A percentile compares a stretch with the other conserved stretches of the same genome.
Conservation (phyloP, 2,888 invertebrate species). For the Drosophila borealis region DNA sequence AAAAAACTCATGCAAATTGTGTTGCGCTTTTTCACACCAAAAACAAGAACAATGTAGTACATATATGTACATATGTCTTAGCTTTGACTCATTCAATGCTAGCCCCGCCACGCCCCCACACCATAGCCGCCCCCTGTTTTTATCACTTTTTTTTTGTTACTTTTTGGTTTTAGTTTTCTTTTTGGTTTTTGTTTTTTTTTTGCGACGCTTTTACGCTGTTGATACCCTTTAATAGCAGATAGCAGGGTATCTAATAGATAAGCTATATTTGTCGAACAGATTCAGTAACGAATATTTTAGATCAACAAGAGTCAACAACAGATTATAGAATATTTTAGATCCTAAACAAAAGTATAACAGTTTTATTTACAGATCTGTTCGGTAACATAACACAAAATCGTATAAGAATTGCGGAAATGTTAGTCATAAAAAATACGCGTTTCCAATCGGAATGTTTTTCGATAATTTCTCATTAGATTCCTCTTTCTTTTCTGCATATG, state of each 20-base stretch:
- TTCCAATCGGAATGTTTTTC: too few relatives aligned
- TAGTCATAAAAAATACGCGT: too few relatives aligned
- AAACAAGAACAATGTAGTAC: conserved; percentile 16
- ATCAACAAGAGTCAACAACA: too few relatives aligned
- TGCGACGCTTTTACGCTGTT: conserved; percentile 45
- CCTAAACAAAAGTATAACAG: too few relatives aligned
- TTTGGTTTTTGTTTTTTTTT: conserved; percentile 11
- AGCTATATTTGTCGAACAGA: too few relatives aligned
- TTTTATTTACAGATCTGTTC: too few relatives aligned
- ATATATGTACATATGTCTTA: conserved; percentile 35
- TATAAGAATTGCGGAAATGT: too few relatives aligned
- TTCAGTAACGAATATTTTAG: too few relatives aligned
- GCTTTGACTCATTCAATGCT: conserved; percentile 64
- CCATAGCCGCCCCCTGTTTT: background rate
- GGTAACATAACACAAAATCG: too few relatives aligned
- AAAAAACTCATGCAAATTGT: conserved; percentile 22
- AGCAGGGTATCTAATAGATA: too few relatives aligned
- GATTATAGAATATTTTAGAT: too few relatives aligned
- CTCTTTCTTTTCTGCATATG: background rate
- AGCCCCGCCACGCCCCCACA: background rate
- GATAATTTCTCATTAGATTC: background rate
- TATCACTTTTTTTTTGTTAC: background rate
- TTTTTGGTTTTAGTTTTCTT: background rate
- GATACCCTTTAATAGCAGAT: conserved; percentile 3
- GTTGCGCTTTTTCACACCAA: conserved; percentile 69